Conservation (phyloP, 2,797 vertebrate species). For the Remorina albescens region DNA sequence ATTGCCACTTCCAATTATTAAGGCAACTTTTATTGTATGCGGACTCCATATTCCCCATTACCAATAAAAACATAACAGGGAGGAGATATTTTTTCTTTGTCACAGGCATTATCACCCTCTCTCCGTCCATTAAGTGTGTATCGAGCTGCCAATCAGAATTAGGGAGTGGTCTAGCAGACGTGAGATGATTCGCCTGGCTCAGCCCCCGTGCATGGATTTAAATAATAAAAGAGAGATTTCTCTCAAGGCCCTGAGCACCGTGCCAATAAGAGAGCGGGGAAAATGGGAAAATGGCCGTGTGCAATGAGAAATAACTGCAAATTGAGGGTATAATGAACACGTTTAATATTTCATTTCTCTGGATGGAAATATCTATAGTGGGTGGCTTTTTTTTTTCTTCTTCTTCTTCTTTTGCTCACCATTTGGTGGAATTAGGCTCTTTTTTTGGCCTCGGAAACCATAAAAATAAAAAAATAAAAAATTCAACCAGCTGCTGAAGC, state of each 20-base stretch:
- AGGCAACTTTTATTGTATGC: conserved; percentile 86
- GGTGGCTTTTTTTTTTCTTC: conserved; percentile 68
- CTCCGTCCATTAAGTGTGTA: conserved; percentile 82
- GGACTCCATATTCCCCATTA: conserved; percentile 83
- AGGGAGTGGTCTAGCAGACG: conserved; percentile 82
- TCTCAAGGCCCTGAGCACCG: conserved; percentile 83
- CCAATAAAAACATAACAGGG: conserved; percentile 89
- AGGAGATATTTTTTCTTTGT: conserved; percentile 88
- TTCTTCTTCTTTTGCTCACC: conserved; percentile 63
- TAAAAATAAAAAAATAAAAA: conserved; percentile 74
- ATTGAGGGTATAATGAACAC: conserved; percentile 90
- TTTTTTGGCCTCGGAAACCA: conserved; percentile 72
- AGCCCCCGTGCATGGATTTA: conserved; percentile 87
- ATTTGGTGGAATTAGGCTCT: conserved; percentile 77
- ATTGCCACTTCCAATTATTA: conserved; percentile 88
- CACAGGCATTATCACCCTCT: conserved; percentile 83
- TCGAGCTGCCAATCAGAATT: conserved; percentile 89
- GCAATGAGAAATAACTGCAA: conserved; percentile 88
- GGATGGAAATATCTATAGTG: conserved; percentile 84
- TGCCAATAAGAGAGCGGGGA: conserved; percentile 84
- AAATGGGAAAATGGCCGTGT: conserved; percentile 84
- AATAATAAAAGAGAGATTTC: conserved; percentile 91
- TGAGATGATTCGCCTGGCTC: conserved; percentile 85
- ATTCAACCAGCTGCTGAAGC: conserved; percentile 74
- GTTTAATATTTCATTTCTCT: conserved; percentile 90